Conservation (phyloP, 2,888 invertebrate species). For the Punctoribates punctum region DNA sequence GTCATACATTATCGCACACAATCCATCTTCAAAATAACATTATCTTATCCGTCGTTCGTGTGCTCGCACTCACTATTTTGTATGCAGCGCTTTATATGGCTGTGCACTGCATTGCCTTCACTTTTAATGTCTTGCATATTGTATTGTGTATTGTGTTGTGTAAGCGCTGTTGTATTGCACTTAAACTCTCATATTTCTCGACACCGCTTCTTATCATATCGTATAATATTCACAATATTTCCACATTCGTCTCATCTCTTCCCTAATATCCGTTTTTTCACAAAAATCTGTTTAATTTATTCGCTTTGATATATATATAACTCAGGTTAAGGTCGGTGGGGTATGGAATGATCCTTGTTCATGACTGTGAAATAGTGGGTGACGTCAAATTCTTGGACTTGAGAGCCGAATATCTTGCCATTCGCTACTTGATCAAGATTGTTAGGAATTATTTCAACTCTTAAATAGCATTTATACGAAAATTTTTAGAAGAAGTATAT, state of each 20-base stretch:
- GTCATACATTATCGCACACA: conserved; percentile 37
- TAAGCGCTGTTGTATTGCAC: conserved; percentile 34
- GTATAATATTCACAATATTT: conserved; percentile 34
- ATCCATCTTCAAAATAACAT: conserved; percentile 38
- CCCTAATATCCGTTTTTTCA: neutral
- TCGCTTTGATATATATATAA: neutral
- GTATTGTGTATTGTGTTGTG: neutral
- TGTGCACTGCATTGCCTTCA: neutral
- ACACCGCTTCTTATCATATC: conserved; percentile 5
- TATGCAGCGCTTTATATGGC: neutral
- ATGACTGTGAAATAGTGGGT: no score
- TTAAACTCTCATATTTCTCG: conserved; percentile 36
- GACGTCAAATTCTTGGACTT: no score
- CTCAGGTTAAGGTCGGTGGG: no score
- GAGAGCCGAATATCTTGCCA: no score
- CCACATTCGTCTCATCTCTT: neutral
- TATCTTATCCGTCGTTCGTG: conserved; percentile 34
- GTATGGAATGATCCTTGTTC: no score
- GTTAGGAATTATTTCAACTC: no score
- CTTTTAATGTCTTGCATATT: conserved; percentile 19
- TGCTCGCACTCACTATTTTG: neutral
- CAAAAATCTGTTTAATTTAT: neutral
- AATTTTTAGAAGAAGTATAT: no score
- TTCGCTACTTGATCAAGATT: no score
- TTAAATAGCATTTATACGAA: no score